Evolutionary conservation across 2,113 vertebrate genomes (phyloP).

Genomic region (Forbesichthys papilliferus): DNA sequence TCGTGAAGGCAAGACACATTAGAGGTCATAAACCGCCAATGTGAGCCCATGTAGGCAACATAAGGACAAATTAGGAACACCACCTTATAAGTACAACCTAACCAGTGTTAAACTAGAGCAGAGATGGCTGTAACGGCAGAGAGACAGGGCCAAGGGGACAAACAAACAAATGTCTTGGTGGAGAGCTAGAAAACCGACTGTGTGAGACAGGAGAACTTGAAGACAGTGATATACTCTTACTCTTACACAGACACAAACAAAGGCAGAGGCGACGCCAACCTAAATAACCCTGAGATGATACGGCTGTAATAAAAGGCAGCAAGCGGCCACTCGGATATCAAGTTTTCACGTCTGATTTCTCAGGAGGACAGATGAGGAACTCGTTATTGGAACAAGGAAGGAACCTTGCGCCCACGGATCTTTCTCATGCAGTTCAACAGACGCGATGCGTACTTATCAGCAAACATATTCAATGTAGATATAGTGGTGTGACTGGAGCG

Average conservation of each 20-base stretch:
- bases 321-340: slow-evolving; percentile 62
- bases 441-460: too few species aligned
- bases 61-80: slow-evolving; percentile 53
- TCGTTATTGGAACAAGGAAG: slow-evolving; percentile 51
- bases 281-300: slow-evolving; percentile 44
- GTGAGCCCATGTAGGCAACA: slow-evolving; percentile 33
- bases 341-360: slow-evolving; percentile 69
- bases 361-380: slow-evolving; percentile 59
- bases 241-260: slow-evolving; percentile 26
- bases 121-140: slow-evolving; percentile 36
- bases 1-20: slow-evolving; percentile 8
- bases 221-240: slow-evolving; percentile 59
- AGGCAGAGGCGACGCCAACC: slow-evolving; percentile 20
- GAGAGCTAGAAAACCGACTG: slow-evolving; percentile 49
- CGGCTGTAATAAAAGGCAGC: slow-evolving; percentile 65
- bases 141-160: slow-evolving; percentile 39
- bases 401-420: slow-evolving; percentile 49
- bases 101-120: slow-evolving; percentile 29
- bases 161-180: slow-evolving; percentile 35
- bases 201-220: slow-evolving; percentile 37
- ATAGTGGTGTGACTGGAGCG: too few species aligned
- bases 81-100: slow-evolving; percentile 49
- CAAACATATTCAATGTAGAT: too few species aligned
- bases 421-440: slow-evolving; percentile 29
- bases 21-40: slow-evolving; percentile 34